A percentile compares a stretch with the other conserved stretches of the same genome.
Evolutionary conservation across 2,888 invertebrate genomes (phyloP).

Genomic region (Lepetodrilus schrolli): DNA sequence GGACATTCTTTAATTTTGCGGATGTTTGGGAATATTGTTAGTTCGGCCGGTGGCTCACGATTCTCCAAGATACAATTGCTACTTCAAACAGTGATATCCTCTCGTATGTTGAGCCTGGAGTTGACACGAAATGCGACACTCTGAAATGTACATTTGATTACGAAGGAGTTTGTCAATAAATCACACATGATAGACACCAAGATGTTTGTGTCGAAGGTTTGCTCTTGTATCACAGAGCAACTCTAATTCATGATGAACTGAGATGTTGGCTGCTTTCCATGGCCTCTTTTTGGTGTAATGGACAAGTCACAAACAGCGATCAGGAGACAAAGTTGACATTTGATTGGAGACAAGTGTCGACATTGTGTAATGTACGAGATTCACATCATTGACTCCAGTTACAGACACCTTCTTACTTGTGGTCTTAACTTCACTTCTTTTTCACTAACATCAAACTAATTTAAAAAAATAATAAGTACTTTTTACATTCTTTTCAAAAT

Average conservation of each 20-base stretch:
- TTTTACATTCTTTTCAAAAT: not conserved
- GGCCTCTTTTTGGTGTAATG: constrained; percentile 10
- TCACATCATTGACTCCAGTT: too few relatives aligned
- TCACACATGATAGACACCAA: constrained; percentile 12
- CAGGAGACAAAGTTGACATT: constrained; percentile 1
- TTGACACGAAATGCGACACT: constrained; percentile 15
- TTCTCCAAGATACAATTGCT: not conserved
- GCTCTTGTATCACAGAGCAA: constrained; percentile 3
- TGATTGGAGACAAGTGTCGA: constrained; percentile 3
- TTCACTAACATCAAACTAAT: too few relatives aligned
- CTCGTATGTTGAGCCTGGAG: not conserved
- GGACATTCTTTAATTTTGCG: not conserved
- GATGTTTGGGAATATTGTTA: constrained; percentile 18
- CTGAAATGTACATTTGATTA: constrained; percentile 23
- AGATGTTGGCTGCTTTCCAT: not conserved
- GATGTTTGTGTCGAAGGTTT: constrained; percentile 3
- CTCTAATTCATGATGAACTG: constrained; percentile 18
- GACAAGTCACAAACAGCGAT: constrained; percentile 11
- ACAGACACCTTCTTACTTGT: too few relatives aligned
- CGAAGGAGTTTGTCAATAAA: not conserved
- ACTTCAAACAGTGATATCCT: constrained; percentile 19
- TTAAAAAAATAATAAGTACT: too few relatives aligned
- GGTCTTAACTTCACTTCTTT: not conserved
- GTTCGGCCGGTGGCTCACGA: not conserved
- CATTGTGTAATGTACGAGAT: constrained; percentile 5